Evolutionary conservation across 2,888 invertebrate species (phyloP).

Genomic region (Scaptomyza polygonia): DNA sequence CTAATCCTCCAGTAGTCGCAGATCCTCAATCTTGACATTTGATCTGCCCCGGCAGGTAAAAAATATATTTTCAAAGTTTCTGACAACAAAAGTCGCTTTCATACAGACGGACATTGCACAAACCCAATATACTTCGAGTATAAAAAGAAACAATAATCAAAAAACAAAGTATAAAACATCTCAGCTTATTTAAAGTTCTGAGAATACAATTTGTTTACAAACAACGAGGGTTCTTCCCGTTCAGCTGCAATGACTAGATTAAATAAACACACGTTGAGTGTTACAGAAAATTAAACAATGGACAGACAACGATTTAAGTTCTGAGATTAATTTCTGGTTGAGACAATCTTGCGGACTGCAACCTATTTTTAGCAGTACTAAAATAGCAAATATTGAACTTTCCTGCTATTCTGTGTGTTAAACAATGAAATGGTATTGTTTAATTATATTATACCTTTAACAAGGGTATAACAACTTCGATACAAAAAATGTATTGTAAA

Average conservation of each 20-base stretch:
- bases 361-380: not conserved
- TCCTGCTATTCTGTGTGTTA: not conserved
- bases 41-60: too few species aligned
- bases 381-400: not conserved
- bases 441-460: not conserved
- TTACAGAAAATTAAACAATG: not conserved
- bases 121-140: too few species aligned
- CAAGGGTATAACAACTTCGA: not conserved
- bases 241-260: not conserved
- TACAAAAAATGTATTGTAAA: not conserved
- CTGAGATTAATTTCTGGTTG: not conserved
- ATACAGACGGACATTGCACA: too few species aligned
- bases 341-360: not conserved
- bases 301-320: not conserved
- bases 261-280: not conserved
- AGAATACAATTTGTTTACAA: conserved; percentile 11
- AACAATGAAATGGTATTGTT: too few species aligned
- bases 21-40: too few species aligned
- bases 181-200: not conserved
- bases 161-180: too few species aligned
- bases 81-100: too few species aligned
- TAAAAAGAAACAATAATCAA: too few species aligned
- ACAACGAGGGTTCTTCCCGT: not conserved
- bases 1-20: too few species aligned
- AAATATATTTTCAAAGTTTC: too few species aligned